Percentiles rank a stretch among this genome's conserved stretches.
Evolutionary conservation across 2,113 vertebrate genomes (phyloP).

Genomic region (Bos taurus): ARS-UCD2.0 NC_037330.1:89671001-89671500

Average conservation of each 20-base stretch:
- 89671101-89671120: not conserved
- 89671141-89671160: not conserved
- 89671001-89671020: not conserved
- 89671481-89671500: not conserved
- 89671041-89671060: not conserved
- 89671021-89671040: not conserved
- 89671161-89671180: not conserved
- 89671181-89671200: not conserved
- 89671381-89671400: not conserved
- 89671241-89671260: not conserved
- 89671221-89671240: not conserved
- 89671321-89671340: not conserved
- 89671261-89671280: not conserved
- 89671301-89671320: not conserved
- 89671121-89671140: not conserved
- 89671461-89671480: not conserved
- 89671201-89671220: not conserved
- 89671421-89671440: not conserved
- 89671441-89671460: not conserved
- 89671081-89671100: not conserved
- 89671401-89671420: not conserved
- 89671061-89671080: no score
- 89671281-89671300: not conserved
- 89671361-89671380: not conserved
- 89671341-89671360: not conserved